A percentile compares a stretch with the other conserved stretches of the same genome.
These are phyloP conservation scores for Cephalopterus ornatus DNA, from an alignment of 2,113 vertebrate genomes.

Conservation along the genomic window DNA sequence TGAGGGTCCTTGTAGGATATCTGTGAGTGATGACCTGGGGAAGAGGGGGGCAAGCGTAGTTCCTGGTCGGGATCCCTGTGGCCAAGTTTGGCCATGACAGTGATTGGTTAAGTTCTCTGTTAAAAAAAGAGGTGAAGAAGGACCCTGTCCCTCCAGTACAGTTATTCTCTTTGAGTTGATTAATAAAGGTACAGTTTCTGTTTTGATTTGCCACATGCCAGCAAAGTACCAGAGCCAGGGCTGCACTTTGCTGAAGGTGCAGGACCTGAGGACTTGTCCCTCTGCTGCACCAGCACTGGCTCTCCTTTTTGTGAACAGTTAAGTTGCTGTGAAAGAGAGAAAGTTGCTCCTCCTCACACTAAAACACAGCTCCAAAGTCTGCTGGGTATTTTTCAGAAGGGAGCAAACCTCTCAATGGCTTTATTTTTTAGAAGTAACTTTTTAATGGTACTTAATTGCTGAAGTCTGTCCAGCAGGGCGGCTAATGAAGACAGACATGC, in stretches of 20 bases:
- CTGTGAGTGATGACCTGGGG: accelerated
- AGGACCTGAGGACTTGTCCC: background rate
- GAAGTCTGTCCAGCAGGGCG: background rate
- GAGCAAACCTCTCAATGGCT: constrained; percentile 54
- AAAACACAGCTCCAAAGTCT: background rate
- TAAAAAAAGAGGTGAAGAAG: background rate
- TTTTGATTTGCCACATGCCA: background rate
- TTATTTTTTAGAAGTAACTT: constrained; percentile 59
- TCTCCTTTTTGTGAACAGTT: background rate
- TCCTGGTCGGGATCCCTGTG: accelerated
- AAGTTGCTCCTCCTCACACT: background rate
- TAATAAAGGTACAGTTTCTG: background rate
- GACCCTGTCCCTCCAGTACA: accelerated
- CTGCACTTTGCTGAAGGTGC: accelerated
- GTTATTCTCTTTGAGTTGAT: background rate
- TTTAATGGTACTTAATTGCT: constrained; percentile 8
- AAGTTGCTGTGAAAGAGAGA: background rate
- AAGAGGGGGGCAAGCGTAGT: accelerated
- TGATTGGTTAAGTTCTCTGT: accelerated
- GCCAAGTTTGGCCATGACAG: accelerated
- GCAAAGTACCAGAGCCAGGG: background rate
- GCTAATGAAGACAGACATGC: background rate
- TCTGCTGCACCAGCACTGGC: background rate
- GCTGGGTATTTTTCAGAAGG: constrained; percentile 56
- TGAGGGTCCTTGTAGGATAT: accelerated